Evolutionary conservation across 64 coral and sea anemone genomes (phyloP).

Genomic region (Montipora efflorescens): DNA sequence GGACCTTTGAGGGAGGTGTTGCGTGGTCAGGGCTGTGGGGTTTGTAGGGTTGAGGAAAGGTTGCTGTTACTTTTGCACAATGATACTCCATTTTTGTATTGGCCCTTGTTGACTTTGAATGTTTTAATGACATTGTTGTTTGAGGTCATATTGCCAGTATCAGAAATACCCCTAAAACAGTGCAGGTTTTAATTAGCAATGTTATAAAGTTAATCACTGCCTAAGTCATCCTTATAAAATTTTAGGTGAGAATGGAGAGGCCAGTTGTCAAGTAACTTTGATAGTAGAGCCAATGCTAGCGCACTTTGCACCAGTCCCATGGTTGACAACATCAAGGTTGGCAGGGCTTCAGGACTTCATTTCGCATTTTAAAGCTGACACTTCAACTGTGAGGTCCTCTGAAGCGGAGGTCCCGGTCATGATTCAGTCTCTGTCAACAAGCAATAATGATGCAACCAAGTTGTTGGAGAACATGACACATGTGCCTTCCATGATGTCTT

Average conservation of each 20-base stretch:
- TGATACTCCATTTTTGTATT: too few relatives aligned
- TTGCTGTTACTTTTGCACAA: too few relatives aligned
- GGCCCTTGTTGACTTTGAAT: too few relatives aligned
- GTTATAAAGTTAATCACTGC: neutral
- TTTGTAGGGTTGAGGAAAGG: too few relatives aligned
- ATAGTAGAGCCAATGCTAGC: slow-evolving; percentile 6
- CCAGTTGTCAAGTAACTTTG: slow-evolving; percentile 36
- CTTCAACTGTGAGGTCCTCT: neutral
- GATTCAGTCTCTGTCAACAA: neutral
- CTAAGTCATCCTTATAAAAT: neutral
- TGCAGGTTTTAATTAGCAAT: too few relatives aligned
- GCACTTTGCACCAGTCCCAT: slow-evolving; percentile 4
- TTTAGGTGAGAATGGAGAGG: slow-evolving; percentile 22
- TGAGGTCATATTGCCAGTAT: too few relatives aligned
- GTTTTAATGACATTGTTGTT: too few relatives aligned
- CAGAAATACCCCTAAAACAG: too few relatives aligned
- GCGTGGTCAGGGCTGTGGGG: too few relatives aligned
- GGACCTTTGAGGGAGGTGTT: too few relatives aligned
- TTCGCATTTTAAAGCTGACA: slow-evolving; percentile 6
- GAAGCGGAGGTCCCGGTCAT: neutral
- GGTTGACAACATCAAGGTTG: slow-evolving; percentile 35
- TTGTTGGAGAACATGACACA: neutral
- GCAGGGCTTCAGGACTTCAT: slow-evolving; percentile 71
- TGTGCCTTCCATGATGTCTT: neutral
- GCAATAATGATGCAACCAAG: neutral